These are phyloP conservation scores for Brassicogethes aeneus DNA, from an alignment of 2,888 invertebrate species.

Conservation along the genomic window DNA sequence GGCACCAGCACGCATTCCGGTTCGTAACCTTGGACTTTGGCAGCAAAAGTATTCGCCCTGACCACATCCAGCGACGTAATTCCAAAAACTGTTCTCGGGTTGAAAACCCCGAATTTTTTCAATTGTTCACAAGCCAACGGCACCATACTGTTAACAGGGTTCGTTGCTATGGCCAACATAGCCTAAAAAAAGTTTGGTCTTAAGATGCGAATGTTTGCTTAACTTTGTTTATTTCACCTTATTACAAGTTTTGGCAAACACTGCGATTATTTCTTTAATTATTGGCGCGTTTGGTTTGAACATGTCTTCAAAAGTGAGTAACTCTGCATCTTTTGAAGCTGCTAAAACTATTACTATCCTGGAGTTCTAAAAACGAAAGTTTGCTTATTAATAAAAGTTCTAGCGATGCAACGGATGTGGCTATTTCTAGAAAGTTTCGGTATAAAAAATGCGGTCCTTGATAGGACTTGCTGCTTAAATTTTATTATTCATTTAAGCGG, in stretches of 20 bases:
- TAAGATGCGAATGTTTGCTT: no score
- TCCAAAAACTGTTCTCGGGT: slow-evolving; percentile 60
- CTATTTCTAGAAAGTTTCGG: no score
- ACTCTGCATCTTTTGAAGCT: slow-evolving; percentile 18
- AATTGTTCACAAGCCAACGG: slow-evolving; percentile 60
- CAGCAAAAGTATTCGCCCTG: slow-evolving; percentile 66
- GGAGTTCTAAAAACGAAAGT: slow-evolving; percentile 21
- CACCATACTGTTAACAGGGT: slow-evolving; percentile 58
- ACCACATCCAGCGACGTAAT: slow-evolving; percentile 65
- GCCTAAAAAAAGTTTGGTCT: slow-evolving; percentile 41
- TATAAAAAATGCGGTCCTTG: no score
- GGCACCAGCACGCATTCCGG: slow-evolving; percentile 62
- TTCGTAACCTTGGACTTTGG: slow-evolving; percentile 52
- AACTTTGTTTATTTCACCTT: no score
- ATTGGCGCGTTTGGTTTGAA: slow-evolving; percentile 31
- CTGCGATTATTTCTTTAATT: slow-evolving; percentile 25
- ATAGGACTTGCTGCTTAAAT: no score
- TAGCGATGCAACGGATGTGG: no score
- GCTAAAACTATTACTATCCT: slow-evolving; percentile 33
- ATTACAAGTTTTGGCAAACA: slow-evolving; percentile 26
- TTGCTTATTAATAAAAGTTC: neutral
- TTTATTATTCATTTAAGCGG: no score
- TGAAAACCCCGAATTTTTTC: slow-evolving; percentile 53
- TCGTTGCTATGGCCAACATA: slow-evolving; percentile 40
- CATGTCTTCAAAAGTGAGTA: slow-evolving; percentile 22